These are phyloP conservation scores for Salarias fasciatus DNA, from an alignment of 2,797 vertebrate species.

Conservation along the genomic window DNA sequence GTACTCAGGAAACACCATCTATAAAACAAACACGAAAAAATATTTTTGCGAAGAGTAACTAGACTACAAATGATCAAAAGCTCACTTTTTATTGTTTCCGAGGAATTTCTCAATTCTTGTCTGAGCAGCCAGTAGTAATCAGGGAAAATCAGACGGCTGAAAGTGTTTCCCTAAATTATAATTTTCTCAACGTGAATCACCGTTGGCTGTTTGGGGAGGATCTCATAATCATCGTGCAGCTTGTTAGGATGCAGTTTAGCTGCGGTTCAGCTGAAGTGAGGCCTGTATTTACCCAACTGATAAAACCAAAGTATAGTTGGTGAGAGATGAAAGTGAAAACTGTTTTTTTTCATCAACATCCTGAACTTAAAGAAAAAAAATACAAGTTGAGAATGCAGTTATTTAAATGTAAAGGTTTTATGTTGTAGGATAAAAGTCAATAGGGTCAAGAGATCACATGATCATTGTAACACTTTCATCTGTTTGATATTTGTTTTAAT, in stretches of 20 bases:
- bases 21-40: not conserved
- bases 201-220: slow-evolving; percentile 1
- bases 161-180: slow-evolving; percentile 20
- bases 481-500: too few relatives aligned
- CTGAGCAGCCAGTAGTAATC: not conserved
- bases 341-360: too few relatives aligned
- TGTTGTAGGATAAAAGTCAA: too few relatives aligned
- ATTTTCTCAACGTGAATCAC: slow-evolving; percentile 12
- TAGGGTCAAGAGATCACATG: too few relatives aligned
- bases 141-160: slow-evolving; percentile 18
- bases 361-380: too few relatives aligned
- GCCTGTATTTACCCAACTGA: too few relatives aligned
- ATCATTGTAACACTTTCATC: too few relatives aligned
- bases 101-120: slow-evolving; percentile 10
- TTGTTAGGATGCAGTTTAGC: slow-evolving; percentile 5
- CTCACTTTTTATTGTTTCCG: not conserved
- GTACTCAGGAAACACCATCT: too few relatives aligned
- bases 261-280: slow-evolving; percentile 4
- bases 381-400: too few relatives aligned
- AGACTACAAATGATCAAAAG: slow-evolving; percentile 6
- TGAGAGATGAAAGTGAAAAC: not conserved
- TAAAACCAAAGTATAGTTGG: not conserved
- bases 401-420: too few relatives aligned
- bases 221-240: slow-evolving; percentile 4
- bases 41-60: slow-evolving; percentile 6